Base-by-base conservation (phyloP, 2,888 invertebrate species). In the Pterobdella sp. region DNA sequence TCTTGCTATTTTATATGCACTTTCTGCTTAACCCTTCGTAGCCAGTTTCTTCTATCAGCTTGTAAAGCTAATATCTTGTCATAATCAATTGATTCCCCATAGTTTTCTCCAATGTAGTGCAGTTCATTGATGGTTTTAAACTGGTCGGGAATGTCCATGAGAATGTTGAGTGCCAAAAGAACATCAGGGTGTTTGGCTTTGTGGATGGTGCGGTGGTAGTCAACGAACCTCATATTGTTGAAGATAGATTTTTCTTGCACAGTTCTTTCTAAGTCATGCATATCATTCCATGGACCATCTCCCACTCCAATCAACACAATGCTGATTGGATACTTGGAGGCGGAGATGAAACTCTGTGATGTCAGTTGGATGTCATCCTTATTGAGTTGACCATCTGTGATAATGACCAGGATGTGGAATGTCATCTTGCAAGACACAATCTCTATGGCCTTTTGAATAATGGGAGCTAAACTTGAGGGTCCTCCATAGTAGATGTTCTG, bases 141-240 rank as follows among this genome's bases (percentile, higher is more conserved):
- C 79, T 86, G 86, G 74, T 85, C 85, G 0, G 86, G 86, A 26
- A 86, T 83, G 76, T 86, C 86, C 81, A 86, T 83, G 71, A 86
- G 80, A 1, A 85, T 82, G 74, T 86, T 76, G 34, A 87, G 80
- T 1, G 86, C 86, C 77, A 86, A 85, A 2, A 83, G 78, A 36
- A 81, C 78, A 42, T 82, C 82, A 1, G 82, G 81, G 74, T 80
- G 79, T 68, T 81, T 81, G 49, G 80, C 78, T 60, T 79, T 79
- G 31, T 60, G 65, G 0, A 79, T 80, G 32, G 84, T 81, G 68
- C 81, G 80, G 77, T 86, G 84, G 77, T 84, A 86, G 76, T 86
- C 84, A 56, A 86, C 86, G 77, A 86, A 86, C 75, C 86, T 85
- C 80, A 86, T 86, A 77, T 86, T 86, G 79, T 86, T 86, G 81